Evolutionary conservation across 2,113 vertebrate species (phyloP).

Genomic region (Uria lomvia): DNA sequence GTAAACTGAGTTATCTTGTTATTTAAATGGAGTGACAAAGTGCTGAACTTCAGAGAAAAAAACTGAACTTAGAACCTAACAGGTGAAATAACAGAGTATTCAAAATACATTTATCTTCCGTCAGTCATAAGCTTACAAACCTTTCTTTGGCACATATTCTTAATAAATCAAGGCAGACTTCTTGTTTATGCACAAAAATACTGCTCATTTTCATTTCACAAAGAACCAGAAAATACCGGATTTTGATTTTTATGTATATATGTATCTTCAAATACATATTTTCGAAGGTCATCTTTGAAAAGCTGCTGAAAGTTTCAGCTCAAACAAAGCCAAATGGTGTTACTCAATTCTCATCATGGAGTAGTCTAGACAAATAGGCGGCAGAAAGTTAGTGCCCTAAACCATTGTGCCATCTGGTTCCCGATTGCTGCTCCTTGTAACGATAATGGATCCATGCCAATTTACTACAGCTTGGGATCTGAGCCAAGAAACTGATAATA

Average conservation of each 20-base stretch:
- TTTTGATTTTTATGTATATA: background rate
- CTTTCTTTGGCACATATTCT: background rate
- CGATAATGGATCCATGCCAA: conserved; percentile 13
- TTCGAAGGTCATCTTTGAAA: background rate
- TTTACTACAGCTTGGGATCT: background rate
- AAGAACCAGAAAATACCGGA: background rate
- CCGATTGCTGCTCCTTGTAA: background rate
- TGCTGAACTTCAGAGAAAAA: background rate
- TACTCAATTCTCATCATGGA: background rate
- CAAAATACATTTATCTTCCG: background rate
- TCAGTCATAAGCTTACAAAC: background rate
- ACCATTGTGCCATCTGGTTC: conserved; percentile 25
- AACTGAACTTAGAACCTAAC: background rate
- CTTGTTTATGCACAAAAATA: background rate
- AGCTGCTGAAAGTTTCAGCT: background rate
- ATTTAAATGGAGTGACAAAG: background rate
- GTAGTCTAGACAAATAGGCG: conserved; percentile 10
- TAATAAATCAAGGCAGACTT: background rate
- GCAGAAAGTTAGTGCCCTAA: conserved; percentile 20
- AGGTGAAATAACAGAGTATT: background rate
- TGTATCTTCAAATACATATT: background rate
- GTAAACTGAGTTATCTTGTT: background rate
- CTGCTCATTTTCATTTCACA: background rate
- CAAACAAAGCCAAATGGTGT: background rate
- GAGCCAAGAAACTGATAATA: background rate